Conservation (phyloP, 2,113 vertebrate genomes). For the Otolemur garnettii region DNA sequence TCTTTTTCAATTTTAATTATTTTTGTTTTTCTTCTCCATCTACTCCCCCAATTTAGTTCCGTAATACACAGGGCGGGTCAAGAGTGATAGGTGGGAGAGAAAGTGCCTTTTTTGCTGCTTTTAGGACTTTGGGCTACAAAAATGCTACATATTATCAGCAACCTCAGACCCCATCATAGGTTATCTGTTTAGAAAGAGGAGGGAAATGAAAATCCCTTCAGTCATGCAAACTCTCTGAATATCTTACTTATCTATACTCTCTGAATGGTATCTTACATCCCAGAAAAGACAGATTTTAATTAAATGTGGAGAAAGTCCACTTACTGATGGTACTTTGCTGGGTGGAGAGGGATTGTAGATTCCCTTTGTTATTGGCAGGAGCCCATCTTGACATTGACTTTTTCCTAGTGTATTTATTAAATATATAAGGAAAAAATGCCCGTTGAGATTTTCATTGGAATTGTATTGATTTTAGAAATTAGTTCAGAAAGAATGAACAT, state of each 20-base stretch:
- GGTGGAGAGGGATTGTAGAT: background rate
- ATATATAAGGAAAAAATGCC: background rate
- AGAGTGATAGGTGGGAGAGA: background rate
- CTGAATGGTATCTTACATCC: background rate
- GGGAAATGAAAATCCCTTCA: background rate
- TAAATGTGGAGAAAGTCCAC: background rate
- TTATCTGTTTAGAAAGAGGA: slow-evolving; percentile 11
- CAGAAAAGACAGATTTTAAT: background rate
- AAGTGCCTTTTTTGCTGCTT: background rate
- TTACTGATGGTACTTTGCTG: background rate
- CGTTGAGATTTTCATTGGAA: background rate
- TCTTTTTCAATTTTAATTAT: background rate
- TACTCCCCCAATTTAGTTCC: background rate
- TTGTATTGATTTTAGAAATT: slow-evolving; percentile 22
- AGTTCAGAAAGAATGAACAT: background rate
- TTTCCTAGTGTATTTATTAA: background rate
- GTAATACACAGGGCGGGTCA: background rate
- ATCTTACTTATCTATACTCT: background rate
- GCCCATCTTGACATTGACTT: background rate
- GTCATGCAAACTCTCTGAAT: background rate
- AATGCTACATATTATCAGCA: background rate
- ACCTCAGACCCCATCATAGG: background rate
- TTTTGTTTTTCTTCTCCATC: background rate
- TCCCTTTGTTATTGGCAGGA: background rate
- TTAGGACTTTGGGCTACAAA: background rate